phyloP scores from a whole-genome alignment of 2,113 vertebrate species.

The Gambusia holbrooki region DNA sequence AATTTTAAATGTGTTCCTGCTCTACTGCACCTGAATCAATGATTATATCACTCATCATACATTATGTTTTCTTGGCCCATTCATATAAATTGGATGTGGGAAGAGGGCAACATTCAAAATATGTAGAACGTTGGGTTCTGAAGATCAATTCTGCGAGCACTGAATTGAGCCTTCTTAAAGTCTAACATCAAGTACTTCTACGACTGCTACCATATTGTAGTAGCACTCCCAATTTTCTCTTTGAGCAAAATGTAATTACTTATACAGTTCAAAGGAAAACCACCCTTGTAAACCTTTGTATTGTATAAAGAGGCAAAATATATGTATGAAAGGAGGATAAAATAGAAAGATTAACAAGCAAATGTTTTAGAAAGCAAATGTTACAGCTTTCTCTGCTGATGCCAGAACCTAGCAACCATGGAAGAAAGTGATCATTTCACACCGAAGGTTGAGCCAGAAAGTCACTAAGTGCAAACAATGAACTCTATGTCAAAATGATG shows the following conservation, averaged over 20 bases:
- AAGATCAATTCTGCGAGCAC: no score
- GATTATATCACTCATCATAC: no score
- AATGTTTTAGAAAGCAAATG: background rate
- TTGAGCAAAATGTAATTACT: background rate
- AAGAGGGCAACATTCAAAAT: no score
- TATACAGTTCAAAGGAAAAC: background rate
- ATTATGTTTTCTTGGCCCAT: no score
- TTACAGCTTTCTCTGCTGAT: background rate
- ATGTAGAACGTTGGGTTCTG: no score
- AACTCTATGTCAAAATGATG: slow-evolving; percentile 16
- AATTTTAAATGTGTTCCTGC: no score
- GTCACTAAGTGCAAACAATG: slow-evolving; percentile 12
- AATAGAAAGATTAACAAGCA: background rate
- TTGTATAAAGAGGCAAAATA: background rate
- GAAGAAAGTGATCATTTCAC: background rate
- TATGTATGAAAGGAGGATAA: background rate
- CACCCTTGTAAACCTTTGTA: background rate
- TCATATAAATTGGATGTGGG: no score
- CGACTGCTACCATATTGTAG: background rate
- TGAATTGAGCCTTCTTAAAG: no score
- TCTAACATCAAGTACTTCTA: no score
- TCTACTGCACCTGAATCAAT: no score
- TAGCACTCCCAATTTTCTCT: background rate
- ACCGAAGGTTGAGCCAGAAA: background rate
- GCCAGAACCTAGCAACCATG: background rate